Evolutionary conservation across 2,888 invertebrate species (phyloP).

Genomic region (Eurois occulta): DNA sequence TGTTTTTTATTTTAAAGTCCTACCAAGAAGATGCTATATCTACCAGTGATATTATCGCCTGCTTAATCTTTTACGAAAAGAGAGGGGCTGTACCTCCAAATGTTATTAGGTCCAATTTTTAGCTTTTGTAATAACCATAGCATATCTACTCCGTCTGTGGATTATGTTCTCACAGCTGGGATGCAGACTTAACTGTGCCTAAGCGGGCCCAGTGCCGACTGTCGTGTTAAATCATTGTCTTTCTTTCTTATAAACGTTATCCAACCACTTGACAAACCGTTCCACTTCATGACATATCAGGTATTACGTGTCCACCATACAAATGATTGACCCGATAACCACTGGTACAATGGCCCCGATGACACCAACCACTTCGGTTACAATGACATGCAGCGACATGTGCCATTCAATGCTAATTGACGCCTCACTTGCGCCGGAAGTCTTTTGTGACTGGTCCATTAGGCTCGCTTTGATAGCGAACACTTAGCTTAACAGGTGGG

Average conservation of each 20-base stretch:
- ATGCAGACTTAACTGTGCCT: not conserved
- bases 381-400: constrained; percentile 39
- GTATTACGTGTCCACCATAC: constrained; percentile 37
- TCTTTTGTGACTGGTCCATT: constrained; percentile 54
- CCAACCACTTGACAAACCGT: constrained; percentile 17
- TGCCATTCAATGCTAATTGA: constrained; percentile 62
- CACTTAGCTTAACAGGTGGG: constrained; percentile 34
- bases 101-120: no score
- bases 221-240: not conserved
- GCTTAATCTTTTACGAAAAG: not conserved
- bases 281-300: constrained; percentile 7
- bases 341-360: constrained; percentile 48
- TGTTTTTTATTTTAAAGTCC: not conserved
- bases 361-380: constrained; percentile 31
- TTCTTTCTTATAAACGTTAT: not conserved
- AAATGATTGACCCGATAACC: constrained; percentile 24
- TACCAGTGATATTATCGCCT: not conserved
- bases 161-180: not conserved
- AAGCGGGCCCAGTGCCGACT: no score
- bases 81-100: not conserved
- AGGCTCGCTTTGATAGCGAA: constrained; percentile 29
- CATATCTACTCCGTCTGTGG: not conserved
- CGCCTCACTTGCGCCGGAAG: constrained; percentile 47
- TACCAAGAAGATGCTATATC: not conserved
- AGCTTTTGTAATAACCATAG: not conserved